A percentile compares a stretch with the other conserved stretches of the same genome.
Conservation (phyloP, 1,140 invertebrate genomes). For the Temnothorax nylanderi region DNA sequence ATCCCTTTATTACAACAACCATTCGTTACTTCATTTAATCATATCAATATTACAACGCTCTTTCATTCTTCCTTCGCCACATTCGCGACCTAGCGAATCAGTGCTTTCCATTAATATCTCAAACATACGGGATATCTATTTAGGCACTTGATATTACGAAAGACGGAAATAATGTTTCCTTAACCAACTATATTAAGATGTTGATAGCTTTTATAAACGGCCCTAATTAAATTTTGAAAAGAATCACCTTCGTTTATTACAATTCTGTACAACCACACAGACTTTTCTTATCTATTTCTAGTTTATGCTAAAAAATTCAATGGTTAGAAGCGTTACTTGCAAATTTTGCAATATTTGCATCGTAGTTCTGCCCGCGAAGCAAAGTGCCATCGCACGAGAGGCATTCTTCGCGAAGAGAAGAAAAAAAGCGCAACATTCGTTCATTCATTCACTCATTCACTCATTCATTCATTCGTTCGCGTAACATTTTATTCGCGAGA, state of each 20-base stretch:
- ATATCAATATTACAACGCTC: neutral
- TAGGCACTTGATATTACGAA: neutral
- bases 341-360: constrained; percentile 36
- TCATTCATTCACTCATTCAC: constrained; percentile 10
- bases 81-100: neutral
- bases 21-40: constrained; percentile 44
- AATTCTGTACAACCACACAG: neutral
- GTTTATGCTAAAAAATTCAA: neutral
- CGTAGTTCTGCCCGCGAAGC: neutral
- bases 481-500: constrained; percentile 36
- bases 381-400: neutral
- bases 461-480: constrained; percentile 31
- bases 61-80: neutral
- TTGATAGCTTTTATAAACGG: neutral
- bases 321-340: neutral
- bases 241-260: neutral
- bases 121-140: neutral
- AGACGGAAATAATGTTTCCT: neutral
- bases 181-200: neutral
- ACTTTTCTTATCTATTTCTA: neutral
- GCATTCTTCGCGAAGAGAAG: constrained; percentile 1
- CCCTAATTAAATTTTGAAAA: neutral
- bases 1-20: constrained; percentile 23
- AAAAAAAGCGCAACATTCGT: neutral
- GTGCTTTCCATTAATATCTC: neutral